A percentile compares a stretch with the other conserved stretches of the same genome.
Evolutionary conservation across 2,113 vertebrate species (phyloP).

Genomic region (Phalacrocorax brasilianus): DNA sequence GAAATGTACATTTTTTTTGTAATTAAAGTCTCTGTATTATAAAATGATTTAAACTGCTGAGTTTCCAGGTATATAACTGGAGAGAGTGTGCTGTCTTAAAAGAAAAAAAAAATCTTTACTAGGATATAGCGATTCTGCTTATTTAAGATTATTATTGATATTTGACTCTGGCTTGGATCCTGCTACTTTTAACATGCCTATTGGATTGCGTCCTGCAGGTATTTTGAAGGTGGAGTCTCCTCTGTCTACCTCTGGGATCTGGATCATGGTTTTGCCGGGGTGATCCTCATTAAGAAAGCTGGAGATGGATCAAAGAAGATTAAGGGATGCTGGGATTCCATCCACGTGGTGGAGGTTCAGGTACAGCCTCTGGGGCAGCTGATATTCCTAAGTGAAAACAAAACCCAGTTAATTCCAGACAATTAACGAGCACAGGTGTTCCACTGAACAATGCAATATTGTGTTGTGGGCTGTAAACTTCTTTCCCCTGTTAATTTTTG

Average conservation of each 20-base stretch:
- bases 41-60: not conserved
- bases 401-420: conserved; percentile 35
- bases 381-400: not conserved
- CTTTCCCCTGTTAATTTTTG: not conserved
- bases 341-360: conserved; percentile 99
- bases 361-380: conserved; percentile 69
- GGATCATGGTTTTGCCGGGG: conserved; percentile 97
- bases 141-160: not conserved
- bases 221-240: conserved; percentile 98
- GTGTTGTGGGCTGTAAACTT: conserved; percentile 29
- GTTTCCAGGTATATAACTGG: not conserved
- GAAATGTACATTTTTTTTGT: not conserved
- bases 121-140: not conserved
- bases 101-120: not conserved
- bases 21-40: not conserved
- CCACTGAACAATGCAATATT: conserved; percentile 40
- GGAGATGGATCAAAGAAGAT: conserved; percentile 99
- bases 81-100: not conserved
- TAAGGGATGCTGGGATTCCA: conserved; percentile 99
- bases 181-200: not conserved
- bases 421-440: conserved; percentile 58
- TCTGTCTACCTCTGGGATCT: conserved; percentile 99
- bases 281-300: conserved; percentile 99
- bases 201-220: conserved; percentile 77
- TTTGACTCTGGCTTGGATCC: not conserved